Evolutionary conservation across 92 coral and sea anemone genomes (phyloP).

Genomic region (Actinostola sp.): DNA sequence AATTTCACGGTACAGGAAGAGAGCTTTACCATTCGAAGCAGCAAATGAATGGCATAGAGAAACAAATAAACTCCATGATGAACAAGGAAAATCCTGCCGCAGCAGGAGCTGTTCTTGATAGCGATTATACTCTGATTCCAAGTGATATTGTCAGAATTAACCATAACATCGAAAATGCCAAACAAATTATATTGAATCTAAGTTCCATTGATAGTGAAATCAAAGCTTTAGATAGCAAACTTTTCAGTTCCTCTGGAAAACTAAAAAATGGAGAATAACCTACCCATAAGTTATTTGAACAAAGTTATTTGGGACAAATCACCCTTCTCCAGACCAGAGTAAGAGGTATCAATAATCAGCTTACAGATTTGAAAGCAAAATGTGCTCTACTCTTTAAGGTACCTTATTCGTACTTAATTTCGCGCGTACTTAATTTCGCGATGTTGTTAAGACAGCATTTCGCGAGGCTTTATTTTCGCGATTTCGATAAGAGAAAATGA

Average conservation of each 20-base stretch:
- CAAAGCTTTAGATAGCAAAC: constrained; percentile 41
- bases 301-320: constrained; percentile 31
- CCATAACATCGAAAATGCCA: constrained; percentile 29
- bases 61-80: constrained; percentile 52
- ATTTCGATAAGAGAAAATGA: too few relatives aligned
- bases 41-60: constrained; percentile 47
- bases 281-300: constrained; percentile 54
- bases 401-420: too few relatives aligned
- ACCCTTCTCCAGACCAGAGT: constrained; percentile 45
- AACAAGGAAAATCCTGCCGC: constrained; percentile 62
- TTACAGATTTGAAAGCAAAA: constrained; percentile 37
- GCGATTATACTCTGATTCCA: constrained; percentile 14
- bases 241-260: constrained; percentile 35
- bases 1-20: constrained; percentile 57
- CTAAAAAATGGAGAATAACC: constrained; percentile 47
- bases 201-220: constrained; percentile 33
- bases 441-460: too few relatives aligned
- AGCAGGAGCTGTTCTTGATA: constrained; percentile 51
- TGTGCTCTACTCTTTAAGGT: constrained; percentile 49
- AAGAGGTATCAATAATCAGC: constrained; percentile 23
- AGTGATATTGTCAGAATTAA: constrained; percentile 21
- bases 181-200: constrained; percentile 25
- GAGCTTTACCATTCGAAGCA: constrained; percentile 54
- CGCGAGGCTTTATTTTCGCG: too few relatives aligned
- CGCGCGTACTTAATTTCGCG: too few relatives aligned